Evolutionary conservation across 2,797 vertebrate species (phyloP), one percentile per base, ranked within the genome.

Genomic region (Sebastes diaconus): DNA sequence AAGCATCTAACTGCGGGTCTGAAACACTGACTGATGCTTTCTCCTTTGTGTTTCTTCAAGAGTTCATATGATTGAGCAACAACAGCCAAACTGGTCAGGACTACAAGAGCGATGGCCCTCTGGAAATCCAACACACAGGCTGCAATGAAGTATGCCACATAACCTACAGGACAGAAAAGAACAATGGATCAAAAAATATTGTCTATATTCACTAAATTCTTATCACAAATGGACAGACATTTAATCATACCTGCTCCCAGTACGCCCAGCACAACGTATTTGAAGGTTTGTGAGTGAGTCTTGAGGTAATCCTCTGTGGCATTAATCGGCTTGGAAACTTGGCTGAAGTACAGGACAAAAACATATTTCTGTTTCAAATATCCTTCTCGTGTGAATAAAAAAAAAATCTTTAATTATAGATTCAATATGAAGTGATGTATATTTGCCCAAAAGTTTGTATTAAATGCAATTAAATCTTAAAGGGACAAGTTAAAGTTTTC

Each of bases 81-180:
- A 11, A 96, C 73, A 8, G 88, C 96, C 90, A 98, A 82, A 66
- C 92, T 90, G 24, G 97, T 98, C 1, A 99, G 93, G 73, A 98
- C 82, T 0, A 99, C 93, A 80, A 99, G 94, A 12, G 96, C 96
- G 14, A 94, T 87, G 58, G 99, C 97, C 79, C 97, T 95, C 68
- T 96, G 89, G 88, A 99, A 96, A 87, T 97, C 79, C 92, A 99
- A 82, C 46, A 96, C 95, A 80, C 98, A 99, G 68, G 98, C 98
- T 1, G 89, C 86, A 61, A 98, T 94, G 83, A 99, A 96, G 90
- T 96, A 99, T 8, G 95, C 96, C 58, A 96, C 66, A 75, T 96
- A 99, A 18, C 96, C 98, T 99, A 84, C 20, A 65, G 65, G 60
- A 57, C 9, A 75, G 27, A 83, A 83, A 87, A 52, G 55, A 54